Conservation (phyloP, 1,140 invertebrate species). For the Chironomus striatipennis region DNA sequence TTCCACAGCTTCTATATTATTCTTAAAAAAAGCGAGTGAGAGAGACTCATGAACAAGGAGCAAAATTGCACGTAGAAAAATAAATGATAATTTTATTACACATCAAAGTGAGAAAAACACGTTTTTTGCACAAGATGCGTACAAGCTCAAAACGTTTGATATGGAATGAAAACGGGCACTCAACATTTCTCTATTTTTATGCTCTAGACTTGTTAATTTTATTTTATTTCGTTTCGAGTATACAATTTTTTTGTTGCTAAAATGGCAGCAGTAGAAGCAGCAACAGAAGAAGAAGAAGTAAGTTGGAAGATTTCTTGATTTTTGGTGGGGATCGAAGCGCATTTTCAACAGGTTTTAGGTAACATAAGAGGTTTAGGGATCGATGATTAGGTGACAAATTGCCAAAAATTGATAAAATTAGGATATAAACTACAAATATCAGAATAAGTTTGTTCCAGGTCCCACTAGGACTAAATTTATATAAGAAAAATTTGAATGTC, state of each 20-base stretch:
- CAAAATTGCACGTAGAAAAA: slow-evolving; percentile 22
- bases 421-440: no score
- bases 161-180: not conserved
- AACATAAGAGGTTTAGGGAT: no score
- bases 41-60: not conserved
- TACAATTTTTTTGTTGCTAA: not conserved
- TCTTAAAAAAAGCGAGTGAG: not conserved
- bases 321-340: no score
- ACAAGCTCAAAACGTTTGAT: not conserved
- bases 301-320: no score
- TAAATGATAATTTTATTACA: slow-evolving; percentile 23
- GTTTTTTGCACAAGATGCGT: not conserved
- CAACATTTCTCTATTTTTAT: not conserved
- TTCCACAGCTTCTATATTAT: not conserved
- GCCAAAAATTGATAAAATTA: no score
- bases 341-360: no score
- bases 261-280: not conserved
- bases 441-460: no score
- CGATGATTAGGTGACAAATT: no score
- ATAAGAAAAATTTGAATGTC: no score
- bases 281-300: no score
- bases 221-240: not conserved
- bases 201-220: slow-evolving; percentile 9
- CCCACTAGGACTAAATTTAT: no score
- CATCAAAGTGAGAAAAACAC: slow-evolving; percentile 22